Base-by-base conservation (phyloP, 2,888 invertebrate genomes). In the Andrena fulva region DNA sequence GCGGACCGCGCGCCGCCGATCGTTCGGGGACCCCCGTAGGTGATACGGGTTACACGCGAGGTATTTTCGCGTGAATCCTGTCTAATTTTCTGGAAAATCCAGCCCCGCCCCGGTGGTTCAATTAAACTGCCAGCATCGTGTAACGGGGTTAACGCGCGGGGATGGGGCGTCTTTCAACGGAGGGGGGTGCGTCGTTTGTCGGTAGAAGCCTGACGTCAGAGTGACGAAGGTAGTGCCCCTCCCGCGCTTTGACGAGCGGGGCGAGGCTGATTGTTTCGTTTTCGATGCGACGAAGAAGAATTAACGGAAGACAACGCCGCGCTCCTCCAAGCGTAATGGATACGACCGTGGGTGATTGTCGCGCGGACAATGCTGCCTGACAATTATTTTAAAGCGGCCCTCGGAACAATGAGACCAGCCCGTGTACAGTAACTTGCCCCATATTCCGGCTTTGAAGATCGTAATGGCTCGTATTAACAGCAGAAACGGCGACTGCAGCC, bases 311-410 rank as follows among this genome's bases (percentile, higher is more conserved):
- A 71, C 81, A 74, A 81, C 83, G 77, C 63, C 73, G 3, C 6
- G 56, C 31, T 62, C 27, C 16, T 29, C 66, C 52, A 62, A 77
- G 52, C 52, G 83, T 63, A 82, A 84, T 78, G 84, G 78, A 84
- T 84, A 77, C 70, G 67, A 68, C 50, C 62, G 29, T 59, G 62
- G 56, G 74, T 10, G 82, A 82, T 84, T 82, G 79, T 82, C 59
- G 72, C 75, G 69, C 63, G 76, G 79, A 82, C 82, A 84, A 84
- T 84, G 63, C 64, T 63, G 82, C 73, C 74, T 68, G 69, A 72
- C 84, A 80, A 85, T 85, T 85, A 85, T 85, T 85, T 85, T 85
- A 85, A 80, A 85, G 84, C 84, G 64, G 64, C 69, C 31, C 63
- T 54, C 48, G 59, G 71, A 72, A 85, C 84, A 85, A 80, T 83